Evolutionary conservation across 2,888 invertebrate species (phyloP).

Genomic region (Copidosoma aretas): DNA sequence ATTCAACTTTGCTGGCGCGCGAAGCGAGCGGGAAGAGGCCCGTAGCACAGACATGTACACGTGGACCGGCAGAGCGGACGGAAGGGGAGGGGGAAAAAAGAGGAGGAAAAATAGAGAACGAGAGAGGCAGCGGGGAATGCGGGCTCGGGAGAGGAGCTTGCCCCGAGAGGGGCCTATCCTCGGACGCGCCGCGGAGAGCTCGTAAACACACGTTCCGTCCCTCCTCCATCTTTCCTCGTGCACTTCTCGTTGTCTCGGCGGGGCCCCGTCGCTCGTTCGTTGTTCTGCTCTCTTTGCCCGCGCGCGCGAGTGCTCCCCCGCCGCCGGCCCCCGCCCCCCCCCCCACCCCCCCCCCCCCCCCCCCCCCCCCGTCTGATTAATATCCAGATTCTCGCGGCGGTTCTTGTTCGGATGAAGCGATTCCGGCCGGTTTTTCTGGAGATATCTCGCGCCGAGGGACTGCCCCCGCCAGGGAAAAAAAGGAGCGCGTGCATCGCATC

Average conservation of each 20-base stretch:
- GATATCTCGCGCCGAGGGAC: slow-evolving; percentile 42
- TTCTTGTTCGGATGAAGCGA: slow-evolving; percentile 60
- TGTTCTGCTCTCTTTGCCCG: slow-evolving; percentile 20
- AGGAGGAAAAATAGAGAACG: slow-evolving; percentile 40
- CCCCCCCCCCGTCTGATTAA: slow-evolving; percentile 51
- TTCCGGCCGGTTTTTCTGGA: slow-evolving; percentile 54
- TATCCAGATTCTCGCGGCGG: slow-evolving; percentile 57
- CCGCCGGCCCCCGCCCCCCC: slow-evolving; percentile 11
- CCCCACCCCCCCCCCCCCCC: slow-evolving; percentile 34
- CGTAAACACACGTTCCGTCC: slow-evolving; percentile 51
- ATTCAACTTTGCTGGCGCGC: too few species aligned
- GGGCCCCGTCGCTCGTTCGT: slow-evolving; percentile 15
- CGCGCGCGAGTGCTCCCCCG: slow-evolving; percentile 1
- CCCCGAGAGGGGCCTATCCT: slow-evolving; percentile 20
- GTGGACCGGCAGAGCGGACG: slow-evolving; percentile 52
- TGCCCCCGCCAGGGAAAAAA: neutral
- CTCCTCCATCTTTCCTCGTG: slow-evolving; percentile 40
- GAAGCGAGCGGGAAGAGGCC: too few species aligned
- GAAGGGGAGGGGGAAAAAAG: slow-evolving; percentile 44
- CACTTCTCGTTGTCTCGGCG: slow-evolving; percentile 33
- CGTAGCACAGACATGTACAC: neutral
- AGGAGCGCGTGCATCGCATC: slow-evolving; percentile 4
- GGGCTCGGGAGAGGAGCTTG: slow-evolving; percentile 46
- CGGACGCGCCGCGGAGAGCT: slow-evolving; percentile 37
- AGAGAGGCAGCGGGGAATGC: slow-evolving; percentile 29